Base-by-base conservation (phyloP, 1,140 invertebrate species). In the Halictus rubicundus region DNA sequence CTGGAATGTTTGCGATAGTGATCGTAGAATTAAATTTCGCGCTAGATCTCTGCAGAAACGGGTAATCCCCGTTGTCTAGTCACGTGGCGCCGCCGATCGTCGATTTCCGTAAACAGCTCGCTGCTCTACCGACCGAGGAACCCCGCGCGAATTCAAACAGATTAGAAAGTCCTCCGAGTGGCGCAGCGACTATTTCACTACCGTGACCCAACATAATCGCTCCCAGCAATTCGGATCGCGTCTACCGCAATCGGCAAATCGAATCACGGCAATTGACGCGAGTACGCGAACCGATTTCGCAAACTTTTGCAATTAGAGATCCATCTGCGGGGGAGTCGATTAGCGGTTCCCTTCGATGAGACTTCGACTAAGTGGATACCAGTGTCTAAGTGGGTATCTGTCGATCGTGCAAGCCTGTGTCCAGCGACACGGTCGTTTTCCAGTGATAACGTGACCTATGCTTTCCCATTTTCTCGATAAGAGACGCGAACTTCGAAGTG, bases 351-450 rank as follows among this genome's bases (percentile, higher is more conserved):
- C 49, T 19, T 21, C 54, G 27, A 52, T 54, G 80, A 68, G 76
- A 79, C 54, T 54, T 32, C 3, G 5, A 32, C 76, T 87, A 89
- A 90, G 89, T 90, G 86, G 69, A 73, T 88, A 89, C 79, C 76
- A 61, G 52, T 88, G 88, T 89, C 83, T 78, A n/a, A n/a, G 73
- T 70, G 74, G 70, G 88, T 90, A 89, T 89, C 89, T 84, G 82
- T 86, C 72, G 80, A 74, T 78, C 57, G 66, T 78, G 46, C 80
- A 69, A 75, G 59, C 75, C 77, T 68, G 78, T 85, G 84, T 85
- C 75, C 65, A 80, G 68, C 72, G 57, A 72, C 69, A 46, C 10
- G 42, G 42, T 65, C 79, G 54, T 25, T 75, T 88, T 84, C 88
- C 83, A 68, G 69, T 69, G 83, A 87, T 87, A 79, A 57, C 21